Percentiles rank a stretch among this genome's conserved stretches.
Evolutionary conservation across 2,888 invertebrate species (phyloP).

Genomic region (Zaprionus lineosus): DNA sequence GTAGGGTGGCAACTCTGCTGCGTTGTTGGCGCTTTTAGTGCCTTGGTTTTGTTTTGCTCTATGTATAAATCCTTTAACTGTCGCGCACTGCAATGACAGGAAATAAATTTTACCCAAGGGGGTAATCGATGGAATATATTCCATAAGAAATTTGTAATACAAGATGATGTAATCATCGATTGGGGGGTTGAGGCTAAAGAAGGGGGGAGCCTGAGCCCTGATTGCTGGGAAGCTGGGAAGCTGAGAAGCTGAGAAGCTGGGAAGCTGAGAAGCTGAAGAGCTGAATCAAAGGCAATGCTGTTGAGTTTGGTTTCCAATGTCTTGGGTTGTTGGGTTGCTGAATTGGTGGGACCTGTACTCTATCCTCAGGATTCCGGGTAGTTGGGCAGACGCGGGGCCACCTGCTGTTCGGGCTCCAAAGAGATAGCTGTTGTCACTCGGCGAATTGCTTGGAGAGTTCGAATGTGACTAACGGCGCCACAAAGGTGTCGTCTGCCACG

Average conservation of each 20-base stretch:
- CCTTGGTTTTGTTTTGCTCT: slow-evolving; percentile 13
- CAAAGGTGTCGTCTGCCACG: slow-evolving; percentile 70
- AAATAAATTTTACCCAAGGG: slow-evolving; percentile 83
- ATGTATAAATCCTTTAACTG: slow-evolving; percentile 79
- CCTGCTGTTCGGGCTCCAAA: slow-evolving; percentile 52
- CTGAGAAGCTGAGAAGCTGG: neutral
- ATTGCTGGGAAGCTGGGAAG: slow-evolving; percentile 15
- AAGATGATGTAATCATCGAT: slow-evolving; percentile 74
- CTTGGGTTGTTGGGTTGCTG: neutral
- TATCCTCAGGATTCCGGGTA: no score
- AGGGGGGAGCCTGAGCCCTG: slow-evolving; percentile 18
- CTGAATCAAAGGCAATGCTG: neutral
- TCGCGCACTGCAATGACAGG: slow-evolving; percentile 77
- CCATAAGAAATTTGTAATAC: slow-evolving; percentile 79
- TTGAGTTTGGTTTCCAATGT: slow-evolving; percentile 8
- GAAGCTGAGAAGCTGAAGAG: slow-evolving; percentile 2
- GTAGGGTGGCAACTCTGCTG: slow-evolving; percentile 24
- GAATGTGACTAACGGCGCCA: slow-evolving; percentile 73
- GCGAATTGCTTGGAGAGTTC: slow-evolving; percentile 70
- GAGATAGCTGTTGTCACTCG: slow-evolving; percentile 73
- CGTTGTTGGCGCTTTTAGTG: slow-evolving; percentile 10
- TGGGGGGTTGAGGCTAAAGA: slow-evolving; percentile 16
- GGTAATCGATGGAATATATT: slow-evolving; percentile 82
- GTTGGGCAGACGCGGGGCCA: no score
- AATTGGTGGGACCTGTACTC: no score